phyloP scores from a whole-genome alignment of 2,888 invertebrate genomes.

The Xestia rhomboidea region DNA sequence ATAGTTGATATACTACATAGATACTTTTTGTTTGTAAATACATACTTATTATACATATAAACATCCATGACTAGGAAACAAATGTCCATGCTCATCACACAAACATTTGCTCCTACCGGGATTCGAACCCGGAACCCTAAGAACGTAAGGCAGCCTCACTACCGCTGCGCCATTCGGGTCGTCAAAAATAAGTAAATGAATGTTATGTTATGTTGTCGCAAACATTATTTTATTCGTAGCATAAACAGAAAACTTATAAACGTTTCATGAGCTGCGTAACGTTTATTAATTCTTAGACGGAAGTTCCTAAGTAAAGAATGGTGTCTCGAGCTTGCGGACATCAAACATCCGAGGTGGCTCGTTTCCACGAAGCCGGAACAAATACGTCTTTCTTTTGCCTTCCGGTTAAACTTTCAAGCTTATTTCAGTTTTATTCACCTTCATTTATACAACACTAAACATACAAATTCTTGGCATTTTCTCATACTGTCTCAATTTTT shows the following conservation, averaged over 20 bases:
- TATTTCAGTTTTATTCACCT: background rate
- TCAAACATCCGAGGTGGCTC: background rate
- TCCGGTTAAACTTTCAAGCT: background rate
- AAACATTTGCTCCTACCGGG: too few species aligned
- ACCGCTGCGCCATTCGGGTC: too few species aligned
- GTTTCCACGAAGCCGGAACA: background rate
- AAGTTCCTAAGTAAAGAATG: slow-evolving; percentile 8
- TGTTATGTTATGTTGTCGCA: background rate
- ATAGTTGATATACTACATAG: too few species aligned
- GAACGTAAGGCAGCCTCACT: too few species aligned
- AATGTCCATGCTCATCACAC: too few species aligned
- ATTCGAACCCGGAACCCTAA: too few species aligned
- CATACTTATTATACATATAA: too few species aligned
- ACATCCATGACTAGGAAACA: too few species aligned
- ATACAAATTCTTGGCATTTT: background rate
- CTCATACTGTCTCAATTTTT: background rate
- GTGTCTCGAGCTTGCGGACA: slow-evolving; percentile 9
- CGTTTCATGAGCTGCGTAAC: background rate
- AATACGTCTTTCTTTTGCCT: background rate
- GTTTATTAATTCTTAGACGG: background rate
- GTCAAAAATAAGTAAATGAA: too few species aligned
- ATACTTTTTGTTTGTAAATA: too few species aligned
- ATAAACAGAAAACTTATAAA: background rate
- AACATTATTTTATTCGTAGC: background rate
- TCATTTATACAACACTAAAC: background rate